These are phyloP conservation scores for Corydoras sp. DNA, from an alignment of 2,113 vertebrate genomes.

Conservation along the genomic window DNA sequence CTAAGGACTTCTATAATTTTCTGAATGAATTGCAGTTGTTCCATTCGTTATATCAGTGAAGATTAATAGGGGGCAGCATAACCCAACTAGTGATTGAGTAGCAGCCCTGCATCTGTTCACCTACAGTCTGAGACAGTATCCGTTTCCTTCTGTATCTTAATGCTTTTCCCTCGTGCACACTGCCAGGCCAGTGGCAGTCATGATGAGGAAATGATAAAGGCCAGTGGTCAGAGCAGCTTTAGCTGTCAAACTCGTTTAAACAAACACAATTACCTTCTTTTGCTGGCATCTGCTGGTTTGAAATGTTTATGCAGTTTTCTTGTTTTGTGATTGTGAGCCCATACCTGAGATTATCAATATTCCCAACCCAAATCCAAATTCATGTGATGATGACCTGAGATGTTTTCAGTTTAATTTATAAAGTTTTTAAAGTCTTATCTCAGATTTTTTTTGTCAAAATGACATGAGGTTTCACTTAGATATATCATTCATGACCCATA, in stretches of 20 bases:
- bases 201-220: slow-evolving; percentile 52
- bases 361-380: neutral
- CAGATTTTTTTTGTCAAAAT: neutral
- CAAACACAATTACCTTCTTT: slow-evolving; percentile 40
- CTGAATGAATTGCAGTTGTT: neutral
- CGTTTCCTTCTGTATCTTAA: slow-evolving; percentile 7
- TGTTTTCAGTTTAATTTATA: neutral
- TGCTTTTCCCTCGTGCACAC: slow-evolving; percentile 38
- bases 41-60: slow-evolving; percentile 28
- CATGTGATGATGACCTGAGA: neutral
- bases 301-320: slow-evolving; percentile 20
- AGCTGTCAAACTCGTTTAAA: slow-evolving; percentile 51
- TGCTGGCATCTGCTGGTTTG: slow-evolving; percentile 19
- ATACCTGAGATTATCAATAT: neutral
- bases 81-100: slow-evolving; percentile 25
- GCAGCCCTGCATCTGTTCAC: neutral
- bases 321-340: slow-evolving; percentile 13
- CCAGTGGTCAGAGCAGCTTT: slow-evolving; percentile 41
- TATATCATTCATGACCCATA: neutral
- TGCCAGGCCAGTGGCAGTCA: slow-evolving; percentile 35
- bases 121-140: slow-evolving; percentile 10
- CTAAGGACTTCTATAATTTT: neutral
- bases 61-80: slow-evolving; percentile 60
- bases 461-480: neutral
- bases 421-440: neutral